Base-by-base conservation (phyloP, 2,888 invertebrate genomes). In the Eulithis testata region DNA sequence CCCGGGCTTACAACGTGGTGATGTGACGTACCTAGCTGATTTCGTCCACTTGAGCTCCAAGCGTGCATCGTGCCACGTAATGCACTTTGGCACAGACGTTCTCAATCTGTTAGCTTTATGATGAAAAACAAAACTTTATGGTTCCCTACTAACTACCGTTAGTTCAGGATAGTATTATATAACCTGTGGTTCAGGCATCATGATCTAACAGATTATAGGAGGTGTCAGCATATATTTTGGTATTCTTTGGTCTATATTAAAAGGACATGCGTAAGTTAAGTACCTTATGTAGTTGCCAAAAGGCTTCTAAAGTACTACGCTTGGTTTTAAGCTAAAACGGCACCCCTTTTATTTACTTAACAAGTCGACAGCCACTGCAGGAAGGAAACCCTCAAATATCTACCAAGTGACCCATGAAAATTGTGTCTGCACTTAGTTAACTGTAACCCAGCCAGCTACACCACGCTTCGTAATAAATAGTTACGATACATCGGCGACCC, bases 1-100 rank as follows among this genome's bases (percentile, higher is more conserved):
- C 50, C 31, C 54, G 50, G 49, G 66, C 68, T 70, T 59, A 60
- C 66, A 63, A 54, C 65, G 62, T 57, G 63, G 63, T 64, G 61
- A 7, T 64, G 61, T 69, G 66, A 67, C 68, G 37, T 31, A 21
- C 2, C 21, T 68, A 60, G 50, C 45, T 60, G 43, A 55, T 62
- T 7, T 56, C 47, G 58, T 37, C 37, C 50, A 31, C 56, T 63
- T 56, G 51, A 60, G 14, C 14, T 12, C 21, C 8, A 54, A 44
- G 31, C 56, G 31, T 50, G 58, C 53, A 63, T 27, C 37, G 52
- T n/a, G 52, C 63, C 45, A 37, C 43, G 55, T 47, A 43, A 21
- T 49, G 49, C 43, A 36, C 49, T 31, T 55, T 55, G n/a, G 50
- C 6, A 40, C 60, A 57, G 63, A 12, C 11, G 66, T 49, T 63